Evolutionary conservation across 2,888 invertebrate genomes (phyloP).

Genomic region (Callinectes sapidus): DNA sequence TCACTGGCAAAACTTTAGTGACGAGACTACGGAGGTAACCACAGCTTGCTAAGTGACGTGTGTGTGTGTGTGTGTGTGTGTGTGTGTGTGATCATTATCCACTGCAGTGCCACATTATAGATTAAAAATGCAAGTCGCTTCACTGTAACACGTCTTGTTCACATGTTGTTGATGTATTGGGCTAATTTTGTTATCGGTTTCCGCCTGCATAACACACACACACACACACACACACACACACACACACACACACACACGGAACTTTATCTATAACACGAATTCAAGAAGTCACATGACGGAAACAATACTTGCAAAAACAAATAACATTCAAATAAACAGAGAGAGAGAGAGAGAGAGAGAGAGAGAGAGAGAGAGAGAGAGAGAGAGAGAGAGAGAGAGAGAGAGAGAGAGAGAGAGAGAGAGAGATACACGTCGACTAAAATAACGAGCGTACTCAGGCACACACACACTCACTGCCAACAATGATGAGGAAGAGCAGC

Average conservation of each 20-base stretch:
- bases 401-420: too few species aligned
- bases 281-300: background rate
- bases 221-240: conserved; percentile 39
- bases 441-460: too few species aligned
- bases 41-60: too few species aligned
- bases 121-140: background rate
- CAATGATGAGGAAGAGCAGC: conserved; percentile 24
- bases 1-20: too few species aligned
- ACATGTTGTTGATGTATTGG: background rate
- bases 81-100: background rate
- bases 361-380: too few species aligned
- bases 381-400: too few species aligned
- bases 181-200: background rate
- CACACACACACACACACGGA: conserved; percentile 23
- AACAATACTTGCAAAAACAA: background rate
- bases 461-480: conserved; percentile 39
- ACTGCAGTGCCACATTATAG: background rate
- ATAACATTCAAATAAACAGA: background rate
- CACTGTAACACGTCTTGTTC: background rate
- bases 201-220: background rate
- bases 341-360: too few species aligned
- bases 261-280: background rate
- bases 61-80: background rate
- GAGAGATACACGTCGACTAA: too few species aligned
- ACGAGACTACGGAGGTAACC: too few species aligned